Conservation (phyloP, 2,113 vertebrate genomes). For the western clawed frog (Xenopus tropicalis) region UCB_Xtro_10.0 CM004451.2:34130501-34131000, state of each 20-base stretch:
- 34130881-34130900: not conserved
- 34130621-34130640: too few relatives aligned
- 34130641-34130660: too few relatives aligned
- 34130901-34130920: conserved; percentile 20
- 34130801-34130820: conserved; percentile 37
- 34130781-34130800: conserved; percentile 18
- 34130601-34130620: too few relatives aligned
- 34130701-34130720: too few relatives aligned
- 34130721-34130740: not conserved
- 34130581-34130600: too few relatives aligned
- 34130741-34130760: conserved; percentile 38
- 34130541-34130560: too few relatives aligned
- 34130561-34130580: too few relatives aligned
- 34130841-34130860: conserved; percentile 36
- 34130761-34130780: conserved; percentile 40
- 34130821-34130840: conserved; percentile 27
- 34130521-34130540: too few relatives aligned
- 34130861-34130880: conserved; percentile 16
- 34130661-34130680: too few relatives aligned
- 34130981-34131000: not conserved
- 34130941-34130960: conserved; percentile 43
- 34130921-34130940: conserved; percentile 39
- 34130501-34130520: too few relatives aligned
- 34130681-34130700: too few relatives aligned
- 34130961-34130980: conserved; percentile 6